Percentiles rank a stretch among this genome's conserved stretches.
Conservation (phyloP, 1,140 invertebrate species). For the Drosophila pachea region DNA sequence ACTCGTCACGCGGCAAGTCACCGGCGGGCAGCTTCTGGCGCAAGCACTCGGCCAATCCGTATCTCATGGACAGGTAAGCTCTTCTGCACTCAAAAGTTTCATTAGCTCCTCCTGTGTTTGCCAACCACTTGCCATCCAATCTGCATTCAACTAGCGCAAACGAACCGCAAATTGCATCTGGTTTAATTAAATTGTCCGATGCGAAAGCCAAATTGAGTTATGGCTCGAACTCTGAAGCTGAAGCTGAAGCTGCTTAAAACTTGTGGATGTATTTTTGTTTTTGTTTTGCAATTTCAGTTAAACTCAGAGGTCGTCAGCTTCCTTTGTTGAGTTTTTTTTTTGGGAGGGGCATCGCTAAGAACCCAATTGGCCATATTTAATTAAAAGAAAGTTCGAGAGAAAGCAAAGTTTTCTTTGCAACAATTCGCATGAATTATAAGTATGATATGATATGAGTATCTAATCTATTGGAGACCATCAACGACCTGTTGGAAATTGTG, state of each 20-base stretch:
- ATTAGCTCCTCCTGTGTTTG: constrained; percentile 38
- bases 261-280: no score
- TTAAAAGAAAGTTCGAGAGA: no score
- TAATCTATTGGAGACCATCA: no score
- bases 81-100: constrained; percentile 21
- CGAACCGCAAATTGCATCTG: constrained; percentile 17
- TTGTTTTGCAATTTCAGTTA: no score
- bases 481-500: no score
- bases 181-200: constrained; percentile 28
- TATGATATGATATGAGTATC: no score
- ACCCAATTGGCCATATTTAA: no score
- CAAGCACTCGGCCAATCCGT: constrained; percentile 69
- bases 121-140: constrained; percentile 7
- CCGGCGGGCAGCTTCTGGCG: constrained; percentile 65
- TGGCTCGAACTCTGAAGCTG: background rate
- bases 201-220: background rate
- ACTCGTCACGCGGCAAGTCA: constrained; percentile 29
- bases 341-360: no score
- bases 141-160: constrained; percentile 23
- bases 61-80: constrained; percentile 73
- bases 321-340: no score
- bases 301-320: no score
- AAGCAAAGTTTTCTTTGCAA: no score
- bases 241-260: background rate
- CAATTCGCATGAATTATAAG: no score